A percentile compares a stretch with the other conserved stretches of the same genome.
Evolutionary conservation across 2,113 vertebrate species (phyloP).

Genomic region (Sphaerodactylus townsendi): DNA sequence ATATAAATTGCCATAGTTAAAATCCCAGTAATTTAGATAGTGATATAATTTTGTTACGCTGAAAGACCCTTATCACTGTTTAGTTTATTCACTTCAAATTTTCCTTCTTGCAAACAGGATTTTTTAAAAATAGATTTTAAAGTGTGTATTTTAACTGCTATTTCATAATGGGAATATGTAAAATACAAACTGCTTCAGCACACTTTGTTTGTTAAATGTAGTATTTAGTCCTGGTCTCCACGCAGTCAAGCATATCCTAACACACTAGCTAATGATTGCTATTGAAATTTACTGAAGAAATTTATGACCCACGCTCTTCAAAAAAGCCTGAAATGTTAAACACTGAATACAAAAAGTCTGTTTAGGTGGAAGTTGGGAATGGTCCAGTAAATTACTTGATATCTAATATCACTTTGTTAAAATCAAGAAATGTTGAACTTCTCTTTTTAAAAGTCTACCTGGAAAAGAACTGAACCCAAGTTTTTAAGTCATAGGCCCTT

Average conservation of each 20-base stretch:
- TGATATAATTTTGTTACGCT: accelerated
- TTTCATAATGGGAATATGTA: background rate
- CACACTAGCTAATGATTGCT: conserved; percentile 53
- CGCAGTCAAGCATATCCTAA: conserved; percentile 46
- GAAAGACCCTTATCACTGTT: background rate
- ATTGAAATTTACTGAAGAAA: conserved; percentile 57
- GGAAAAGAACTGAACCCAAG: background rate
- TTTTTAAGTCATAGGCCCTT: too few species aligned
- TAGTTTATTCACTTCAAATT: background rate
- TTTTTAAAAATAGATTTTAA: background rate
- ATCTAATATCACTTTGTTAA: background rate
- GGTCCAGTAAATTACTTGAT: background rate
- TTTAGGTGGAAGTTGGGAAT: conserved; percentile 32
- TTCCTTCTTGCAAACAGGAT: background rate
- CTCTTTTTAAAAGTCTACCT: too few species aligned
- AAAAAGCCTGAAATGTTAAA: conserved; percentile 8
- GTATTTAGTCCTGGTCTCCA: conserved; percentile 39
- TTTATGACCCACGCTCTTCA: conserved; percentile 65
- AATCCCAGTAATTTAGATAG: background rate
- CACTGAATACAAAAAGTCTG: conserved; percentile 61
- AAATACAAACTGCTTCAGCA: conserved; percentile 2
- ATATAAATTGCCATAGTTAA: background rate
- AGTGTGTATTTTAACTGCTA: conserved; percentile 9
- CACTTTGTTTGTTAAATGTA: conserved; percentile 22
- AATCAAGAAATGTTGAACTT: background rate